Percentiles rank a stretch among this genome's conserved stretches.
phyloP scores from a whole-genome alignment of 2,888 invertebrate species.

The Athrips mouffetella region DNA sequence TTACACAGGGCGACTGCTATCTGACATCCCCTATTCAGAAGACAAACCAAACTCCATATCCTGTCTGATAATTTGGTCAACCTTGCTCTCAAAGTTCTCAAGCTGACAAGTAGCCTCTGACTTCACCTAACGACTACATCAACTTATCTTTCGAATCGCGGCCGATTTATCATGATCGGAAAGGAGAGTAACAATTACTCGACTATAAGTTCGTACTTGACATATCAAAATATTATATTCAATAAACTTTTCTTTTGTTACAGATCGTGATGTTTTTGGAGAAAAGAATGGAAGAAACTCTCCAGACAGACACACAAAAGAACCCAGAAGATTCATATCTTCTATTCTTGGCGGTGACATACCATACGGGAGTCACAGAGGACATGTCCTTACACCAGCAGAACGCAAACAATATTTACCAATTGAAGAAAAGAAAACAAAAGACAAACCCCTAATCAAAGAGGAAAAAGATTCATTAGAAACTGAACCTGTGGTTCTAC shows the following conservation, averaged over 20 bases:
- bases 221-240: too few relatives aligned
- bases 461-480: constrained; percentile 83
- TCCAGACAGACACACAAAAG: constrained; percentile 62
- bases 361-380: constrained; percentile 86
- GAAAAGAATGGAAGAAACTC: constrained; percentile 52
- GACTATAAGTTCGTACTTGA: too few relatives aligned
- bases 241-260: constrained; percentile 39
- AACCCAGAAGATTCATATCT: constrained; percentile 84
- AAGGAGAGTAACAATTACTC: too few relatives aligned
- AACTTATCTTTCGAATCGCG: too few relatives aligned
- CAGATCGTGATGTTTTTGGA: constrained; percentile 76
- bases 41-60: too few relatives aligned
- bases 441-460: constrained; percentile 75
- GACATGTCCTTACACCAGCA: constrained; percentile 88
- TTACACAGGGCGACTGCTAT: too few relatives aligned
- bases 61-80: too few relatives aligned
- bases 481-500: constrained; percentile 79
- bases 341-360: constrained; percentile 89
- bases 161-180: too few relatives aligned
- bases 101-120: too few relatives aligned
- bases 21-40: too few relatives aligned
- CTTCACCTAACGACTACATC: too few relatives aligned
- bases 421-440: constrained; percentile 77
- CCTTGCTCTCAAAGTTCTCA: too few relatives aligned
- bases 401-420: constrained; percentile 89